Percentiles rank a stretch among this genome's conserved stretches.
Evolutionary conservation across 2,797 vertebrate genomes (phyloP).

Genomic region (Peromyscus melanophrys): DNA sequence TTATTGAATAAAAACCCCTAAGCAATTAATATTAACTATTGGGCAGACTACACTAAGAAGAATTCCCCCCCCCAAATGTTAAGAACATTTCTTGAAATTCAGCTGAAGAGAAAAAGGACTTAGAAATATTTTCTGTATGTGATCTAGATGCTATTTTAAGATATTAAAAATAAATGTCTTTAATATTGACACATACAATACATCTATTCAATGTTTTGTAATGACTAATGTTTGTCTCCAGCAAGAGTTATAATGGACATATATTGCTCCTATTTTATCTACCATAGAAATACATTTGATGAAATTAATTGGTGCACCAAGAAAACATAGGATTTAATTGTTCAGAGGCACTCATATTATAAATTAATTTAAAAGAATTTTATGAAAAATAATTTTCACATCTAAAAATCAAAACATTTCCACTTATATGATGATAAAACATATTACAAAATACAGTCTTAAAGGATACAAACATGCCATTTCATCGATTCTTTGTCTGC

Average conservation of each 20-base stretch:
- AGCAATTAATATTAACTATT: background rate
- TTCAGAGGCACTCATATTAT: background rate
- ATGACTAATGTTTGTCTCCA: background rate
- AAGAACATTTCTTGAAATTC: background rate
- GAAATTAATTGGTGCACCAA: background rate
- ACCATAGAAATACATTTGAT: background rate
- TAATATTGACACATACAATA: background rate
- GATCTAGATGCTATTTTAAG: background rate
- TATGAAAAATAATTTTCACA: background rate
- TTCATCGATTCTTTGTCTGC: background rate
- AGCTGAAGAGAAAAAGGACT: background rate
- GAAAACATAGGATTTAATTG: background rate
- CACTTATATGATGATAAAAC: background rate
- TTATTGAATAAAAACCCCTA: conserved; percentile 22
- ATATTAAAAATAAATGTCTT: background rate
- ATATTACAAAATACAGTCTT: conserved; percentile 5
- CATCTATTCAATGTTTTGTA: background rate
- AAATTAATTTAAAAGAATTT: background rate
- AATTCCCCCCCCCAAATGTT: background rate
- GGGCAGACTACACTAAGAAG: background rate
- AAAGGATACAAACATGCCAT: background rate
- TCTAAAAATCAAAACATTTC: background rate
- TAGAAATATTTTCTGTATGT: background rate
- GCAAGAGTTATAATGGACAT: background rate
- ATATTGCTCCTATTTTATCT: background rate